Evolutionary conservation across 2,113 vertebrate species (phyloP).

Genomic region (Murina feae): DNA sequence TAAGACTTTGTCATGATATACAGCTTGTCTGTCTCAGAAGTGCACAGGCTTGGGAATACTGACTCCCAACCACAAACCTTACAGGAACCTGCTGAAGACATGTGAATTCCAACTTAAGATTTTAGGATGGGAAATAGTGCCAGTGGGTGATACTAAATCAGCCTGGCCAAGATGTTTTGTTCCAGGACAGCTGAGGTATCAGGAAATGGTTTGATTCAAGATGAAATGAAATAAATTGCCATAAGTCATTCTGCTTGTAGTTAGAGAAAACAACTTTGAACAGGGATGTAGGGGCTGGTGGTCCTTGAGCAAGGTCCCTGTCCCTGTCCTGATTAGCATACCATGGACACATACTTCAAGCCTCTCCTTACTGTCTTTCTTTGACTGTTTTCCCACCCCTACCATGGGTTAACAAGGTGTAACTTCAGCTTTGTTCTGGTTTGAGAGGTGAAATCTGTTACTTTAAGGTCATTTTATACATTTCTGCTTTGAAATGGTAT

Average conservation of each 20-base stretch:
- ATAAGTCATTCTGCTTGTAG: neutral
- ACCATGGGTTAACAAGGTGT: neutral
- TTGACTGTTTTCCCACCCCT: neutral
- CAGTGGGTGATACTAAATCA: neutral
- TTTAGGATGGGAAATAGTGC: neutral
- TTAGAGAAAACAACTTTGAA: neutral
- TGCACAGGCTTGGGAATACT: neutral
- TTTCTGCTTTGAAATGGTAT: neutral
- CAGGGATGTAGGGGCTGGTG: accelerated
- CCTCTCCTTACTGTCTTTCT: neutral
- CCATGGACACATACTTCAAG: neutral
- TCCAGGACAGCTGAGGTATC: neutral
- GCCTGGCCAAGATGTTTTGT: neutral
- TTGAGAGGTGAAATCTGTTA: neutral
- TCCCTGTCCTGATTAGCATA: neutral
- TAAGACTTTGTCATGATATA: neutral
- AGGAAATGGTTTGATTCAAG: neutral
- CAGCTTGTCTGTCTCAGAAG: neutral
- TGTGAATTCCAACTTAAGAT: neutral
- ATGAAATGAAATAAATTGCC: neutral
- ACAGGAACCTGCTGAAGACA: neutral
- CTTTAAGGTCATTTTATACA: neutral
- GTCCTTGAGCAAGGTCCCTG: neutral
- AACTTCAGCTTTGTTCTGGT: neutral
- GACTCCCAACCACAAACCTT: neutral